Evolutionary conservation across 2,797 vertebrate genomes (phyloP), one percentile per base, ranked within the genome.

Genomic region (Clamator glandarius): DNA sequence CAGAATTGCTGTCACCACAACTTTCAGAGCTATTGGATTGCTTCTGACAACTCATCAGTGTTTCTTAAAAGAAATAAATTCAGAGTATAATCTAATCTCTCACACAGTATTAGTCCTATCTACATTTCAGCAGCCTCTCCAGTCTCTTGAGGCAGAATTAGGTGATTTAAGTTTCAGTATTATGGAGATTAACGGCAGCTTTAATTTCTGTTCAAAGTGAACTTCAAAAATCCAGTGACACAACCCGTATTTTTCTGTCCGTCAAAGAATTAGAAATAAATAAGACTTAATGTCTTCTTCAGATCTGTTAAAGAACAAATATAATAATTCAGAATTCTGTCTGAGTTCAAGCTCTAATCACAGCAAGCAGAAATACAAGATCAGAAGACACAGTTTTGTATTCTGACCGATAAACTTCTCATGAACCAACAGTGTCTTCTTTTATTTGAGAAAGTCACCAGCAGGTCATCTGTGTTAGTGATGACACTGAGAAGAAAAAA

Each of bases 121-220:
- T 68, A 20, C 73, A 64, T 85, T 66, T n/a, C 18, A 79, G 72
- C 29, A 67, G 54, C 41, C 16, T 50, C 57, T 48, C 20, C 48
- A 76, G 29, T 64, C 36, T 74, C 58, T 90, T 72, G 20, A 86
- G 51, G 35, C 33, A 85, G 63, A 84, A 85, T 80, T 57, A 80
- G 39, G 59, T 66, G 55, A 85, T 79, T 79, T 68, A 83, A 64
- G 26, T 83, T 94, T 61, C 55, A 68, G 31, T 59, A 31, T 29
- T 54, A 63, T 1, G 4, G 42, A 88, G 72, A 89, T 83, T 75
- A 94, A 74, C 1, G 2, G 36, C 15, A 90, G 41, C 41, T 82
- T 89, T 92, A 89, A 75, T 90, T 88, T 78, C 54, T 84, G 24
- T 72, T 93, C 26, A 54, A 89, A 87, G 31, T 42, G 36, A 85